Evolutionary conservation across 2,888 invertebrate species (phyloP).

Genomic region (Linhomoeus sp.): DNA sequence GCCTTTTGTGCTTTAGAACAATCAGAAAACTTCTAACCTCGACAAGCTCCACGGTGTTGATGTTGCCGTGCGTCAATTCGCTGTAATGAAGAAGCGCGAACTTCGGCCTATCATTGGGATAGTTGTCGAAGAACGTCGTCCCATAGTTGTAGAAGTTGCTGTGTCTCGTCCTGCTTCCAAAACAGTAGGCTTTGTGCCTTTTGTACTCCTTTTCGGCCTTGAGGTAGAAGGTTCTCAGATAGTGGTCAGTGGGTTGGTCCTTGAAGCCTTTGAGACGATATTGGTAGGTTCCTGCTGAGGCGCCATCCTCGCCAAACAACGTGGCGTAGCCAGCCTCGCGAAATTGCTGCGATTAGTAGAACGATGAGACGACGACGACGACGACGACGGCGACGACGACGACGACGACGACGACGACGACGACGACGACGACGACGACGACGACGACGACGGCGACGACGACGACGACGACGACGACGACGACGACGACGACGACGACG

Average conservation of each 20-base stretch:
- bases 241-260: conserved; percentile 66
- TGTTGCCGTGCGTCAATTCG: conserved; percentile 66
- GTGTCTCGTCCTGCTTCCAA: not conserved
- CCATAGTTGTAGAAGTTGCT: conserved; percentile 21
- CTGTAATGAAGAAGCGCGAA: conserved; percentile 72
- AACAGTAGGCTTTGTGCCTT: not conserved
- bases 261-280: conserved; percentile 69
- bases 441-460: no score
- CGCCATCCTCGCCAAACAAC: conserved; percentile 67
- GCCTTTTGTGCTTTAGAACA: no score
- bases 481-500: no score
- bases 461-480: no score
- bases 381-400: not conserved
- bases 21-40: no score
- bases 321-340: conserved; percentile 37
- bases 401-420: no score
- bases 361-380: not conserved
- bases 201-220: no score
- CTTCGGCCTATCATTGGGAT: conserved; percentile 44
- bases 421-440: no score
- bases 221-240: conserved; percentile 59
- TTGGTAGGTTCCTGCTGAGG: conserved; percentile 63
- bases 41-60: conserved; percentile 59
- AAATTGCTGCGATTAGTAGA: conserved; percentile 15
- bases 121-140: conserved; percentile 40